A percentile compares a stretch with the other conserved stretches of the same genome.
These are phyloP conservation scores for Pterobdella sp. DNA, from an alignment of 2,888 invertebrate genomes.

Conservation along the genomic window DNA sequence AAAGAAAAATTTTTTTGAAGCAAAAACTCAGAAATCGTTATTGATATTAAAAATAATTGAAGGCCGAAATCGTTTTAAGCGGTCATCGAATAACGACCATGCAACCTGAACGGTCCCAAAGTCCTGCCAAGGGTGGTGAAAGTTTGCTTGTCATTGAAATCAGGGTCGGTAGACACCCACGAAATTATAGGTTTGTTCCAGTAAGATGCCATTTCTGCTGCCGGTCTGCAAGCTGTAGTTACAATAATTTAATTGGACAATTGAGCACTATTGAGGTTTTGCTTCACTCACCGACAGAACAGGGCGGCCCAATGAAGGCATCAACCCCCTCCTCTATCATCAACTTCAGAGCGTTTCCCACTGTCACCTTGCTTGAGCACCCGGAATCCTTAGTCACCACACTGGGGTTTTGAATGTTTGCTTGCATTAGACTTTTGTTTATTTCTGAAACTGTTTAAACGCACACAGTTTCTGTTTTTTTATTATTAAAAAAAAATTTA, in stretches of 20 bases:
- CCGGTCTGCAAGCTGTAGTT: slow-evolving; percentile 36
- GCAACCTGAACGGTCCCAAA: slow-evolving; percentile 37
- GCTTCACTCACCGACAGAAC: slow-evolving; percentile 35
- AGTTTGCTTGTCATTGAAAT: slow-evolving; percentile 34
- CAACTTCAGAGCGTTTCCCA: slow-evolving; percentile 35
- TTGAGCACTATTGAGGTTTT: no score
- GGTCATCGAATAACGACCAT: slow-evolving; percentile 31
- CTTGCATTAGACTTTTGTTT: background rate
- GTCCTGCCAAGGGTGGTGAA: slow-evolving; percentile 38
- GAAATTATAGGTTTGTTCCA: slow-evolving; percentile 40
- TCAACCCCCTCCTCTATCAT: slow-evolving; percentile 34
- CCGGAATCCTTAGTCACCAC: slow-evolving; percentile 36
- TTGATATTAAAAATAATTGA: no score
- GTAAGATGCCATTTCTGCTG: slow-evolving; percentile 38
- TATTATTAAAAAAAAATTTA: background rate
- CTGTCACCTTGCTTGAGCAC: slow-evolving; percentile 35
- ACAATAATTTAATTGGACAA: background rate
- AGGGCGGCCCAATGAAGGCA: slow-evolving; percentile 39
- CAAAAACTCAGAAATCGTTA: no score
- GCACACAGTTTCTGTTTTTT: background rate
- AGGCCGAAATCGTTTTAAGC: no score
- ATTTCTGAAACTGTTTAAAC: background rate
- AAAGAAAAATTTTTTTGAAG: no score
- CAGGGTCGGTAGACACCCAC: slow-evolving; percentile 39
- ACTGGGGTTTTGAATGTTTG: slow-evolving; percentile 23